phyloP scores from a whole-genome alignment of 2,888 invertebrate genomes.

The Cheilosia pagana region DNA sequence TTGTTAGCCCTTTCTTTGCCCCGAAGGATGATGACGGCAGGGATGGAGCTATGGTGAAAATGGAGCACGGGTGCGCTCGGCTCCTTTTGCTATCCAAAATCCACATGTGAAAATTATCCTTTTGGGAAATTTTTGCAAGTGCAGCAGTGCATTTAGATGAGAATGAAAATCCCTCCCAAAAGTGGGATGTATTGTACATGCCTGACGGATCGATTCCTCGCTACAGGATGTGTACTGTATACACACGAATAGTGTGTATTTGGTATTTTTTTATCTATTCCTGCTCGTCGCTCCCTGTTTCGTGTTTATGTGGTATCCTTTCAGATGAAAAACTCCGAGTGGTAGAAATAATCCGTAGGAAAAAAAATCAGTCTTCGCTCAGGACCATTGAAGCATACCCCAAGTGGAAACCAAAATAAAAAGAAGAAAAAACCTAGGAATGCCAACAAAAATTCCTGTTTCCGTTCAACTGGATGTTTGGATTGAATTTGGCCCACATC shows the following conservation, averaged over 20 bases:
- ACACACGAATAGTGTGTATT: slow-evolving; percentile 3
- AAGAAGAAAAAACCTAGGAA: slow-evolving; percentile 24
- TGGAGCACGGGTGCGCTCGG: slow-evolving; percentile 8
- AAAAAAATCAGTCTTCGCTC: slow-evolving; percentile 61
- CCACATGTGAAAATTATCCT: slow-evolving; percentile 64
- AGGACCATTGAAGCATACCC: slow-evolving; percentile 62
- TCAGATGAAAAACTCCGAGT: slow-evolving; percentile 65
- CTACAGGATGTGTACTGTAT: slow-evolving; percentile 45
- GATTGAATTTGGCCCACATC: slow-evolving; percentile 71
- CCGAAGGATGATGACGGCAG: slow-evolving; percentile 29
- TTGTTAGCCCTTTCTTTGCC: slow-evolving; percentile 50
- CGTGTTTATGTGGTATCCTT: slow-evolving; percentile 72
- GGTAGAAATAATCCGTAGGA: slow-evolving; percentile 67
- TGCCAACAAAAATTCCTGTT: slow-evolving; percentile 62
- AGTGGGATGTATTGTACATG: slow-evolving; percentile 38
- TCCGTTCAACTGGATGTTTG: slow-evolving; percentile 69
- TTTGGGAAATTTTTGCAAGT: slow-evolving; percentile 71
- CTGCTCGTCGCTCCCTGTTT: slow-evolving; percentile 63
- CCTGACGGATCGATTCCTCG: slow-evolving; percentile 66
- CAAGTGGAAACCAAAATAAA: slow-evolving; percentile 18
- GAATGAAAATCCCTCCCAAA: slow-evolving; percentile 68
- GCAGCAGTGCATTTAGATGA: slow-evolving; percentile 71
- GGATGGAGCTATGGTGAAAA: background rate
- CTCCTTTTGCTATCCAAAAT: slow-evolving; percentile 15
- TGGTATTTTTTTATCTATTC: slow-evolving; percentile 49